Evolutionary conservation across 2,113 vertebrate species (phyloP).

Genomic region (Hyaena hyaena): DNA sequence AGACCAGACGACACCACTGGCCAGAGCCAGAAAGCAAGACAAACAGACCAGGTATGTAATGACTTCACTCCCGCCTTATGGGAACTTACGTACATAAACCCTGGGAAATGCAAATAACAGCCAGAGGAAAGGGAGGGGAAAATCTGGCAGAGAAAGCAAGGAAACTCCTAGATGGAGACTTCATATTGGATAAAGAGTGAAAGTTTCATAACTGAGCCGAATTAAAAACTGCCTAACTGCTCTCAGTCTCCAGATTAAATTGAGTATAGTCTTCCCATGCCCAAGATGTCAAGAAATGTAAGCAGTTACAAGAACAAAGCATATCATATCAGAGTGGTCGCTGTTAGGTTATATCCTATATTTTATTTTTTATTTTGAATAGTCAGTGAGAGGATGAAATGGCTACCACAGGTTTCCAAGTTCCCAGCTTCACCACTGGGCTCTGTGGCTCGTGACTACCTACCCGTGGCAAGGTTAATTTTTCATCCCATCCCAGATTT

Average conservation of each 20-base stretch:
- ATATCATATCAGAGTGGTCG: neutral
- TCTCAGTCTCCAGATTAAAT: neutral
- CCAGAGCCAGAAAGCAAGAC: neutral
- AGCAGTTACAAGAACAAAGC: neutral
- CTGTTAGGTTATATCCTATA: neutral
- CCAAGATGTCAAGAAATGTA: neutral
- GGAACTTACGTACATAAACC: neutral
- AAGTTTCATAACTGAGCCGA: neutral
- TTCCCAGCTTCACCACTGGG: accelerated
- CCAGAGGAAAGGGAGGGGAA: neutral
- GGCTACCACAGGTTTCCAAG: too few species aligned
- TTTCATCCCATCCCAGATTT: neutral
- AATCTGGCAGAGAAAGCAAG: neutral
- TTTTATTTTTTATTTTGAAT: neutral
- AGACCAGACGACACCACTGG: neutral
- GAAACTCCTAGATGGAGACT: neutral
- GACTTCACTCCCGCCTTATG: too few species aligned
- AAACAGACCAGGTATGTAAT: neutral
- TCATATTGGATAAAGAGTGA: neutral
- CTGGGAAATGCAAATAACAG: neutral
- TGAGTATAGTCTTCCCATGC: neutral
- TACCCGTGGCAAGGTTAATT: neutral
- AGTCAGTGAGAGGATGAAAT: neutral
- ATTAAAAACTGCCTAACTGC: neutral
- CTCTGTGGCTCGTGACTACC: neutral